Evolutionary conservation across 2,888 invertebrate genomes (phyloP).

Genomic region (Leptopilina myrica): DNA sequence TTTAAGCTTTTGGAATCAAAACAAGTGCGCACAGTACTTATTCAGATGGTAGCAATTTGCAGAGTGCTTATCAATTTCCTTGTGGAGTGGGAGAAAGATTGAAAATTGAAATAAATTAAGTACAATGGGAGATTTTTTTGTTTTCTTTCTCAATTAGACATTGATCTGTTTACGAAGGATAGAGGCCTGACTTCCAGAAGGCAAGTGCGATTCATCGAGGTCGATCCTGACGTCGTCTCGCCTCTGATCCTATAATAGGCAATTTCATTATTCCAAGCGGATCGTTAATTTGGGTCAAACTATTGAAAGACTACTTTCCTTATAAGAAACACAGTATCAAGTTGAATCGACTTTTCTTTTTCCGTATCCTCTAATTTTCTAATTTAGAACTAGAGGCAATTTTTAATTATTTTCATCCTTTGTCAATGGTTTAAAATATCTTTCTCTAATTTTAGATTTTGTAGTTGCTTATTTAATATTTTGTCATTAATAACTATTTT

Average conservation of each 20-base stretch:
- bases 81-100: neutral
- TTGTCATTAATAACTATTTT: no score
- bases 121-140: neutral
- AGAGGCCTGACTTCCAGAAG: slow-evolving; percentile 8
- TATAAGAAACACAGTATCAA: neutral
- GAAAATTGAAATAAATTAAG: slow-evolving; percentile 9
- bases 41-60: no score
- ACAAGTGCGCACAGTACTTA: no score
- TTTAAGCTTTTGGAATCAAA: no score
- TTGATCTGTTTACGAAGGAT: slow-evolving; percentile 38
- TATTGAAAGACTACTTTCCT: slow-evolving; percentile 33
- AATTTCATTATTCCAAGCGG: slow-evolving; percentile 39
- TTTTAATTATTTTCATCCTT: no score
- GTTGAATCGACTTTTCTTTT: neutral
- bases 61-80: neutral
- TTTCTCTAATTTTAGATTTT: no score
- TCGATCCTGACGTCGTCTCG: slow-evolving; percentile 41
- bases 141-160: slow-evolving; percentile 14
- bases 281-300: slow-evolving; percentile 40
- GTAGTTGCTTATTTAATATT: no score
- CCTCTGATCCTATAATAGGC: slow-evolving; percentile 41
- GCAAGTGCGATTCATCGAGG: slow-evolving; percentile 36
- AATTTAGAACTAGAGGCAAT: no score
- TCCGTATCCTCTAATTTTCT: no score
- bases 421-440: no score